Evolutionary conservation across 2,113 vertebrate species (phyloP), one percentile per base, ranked within the genome.

Genomic region (Burhinus bistriatus): DNA sequence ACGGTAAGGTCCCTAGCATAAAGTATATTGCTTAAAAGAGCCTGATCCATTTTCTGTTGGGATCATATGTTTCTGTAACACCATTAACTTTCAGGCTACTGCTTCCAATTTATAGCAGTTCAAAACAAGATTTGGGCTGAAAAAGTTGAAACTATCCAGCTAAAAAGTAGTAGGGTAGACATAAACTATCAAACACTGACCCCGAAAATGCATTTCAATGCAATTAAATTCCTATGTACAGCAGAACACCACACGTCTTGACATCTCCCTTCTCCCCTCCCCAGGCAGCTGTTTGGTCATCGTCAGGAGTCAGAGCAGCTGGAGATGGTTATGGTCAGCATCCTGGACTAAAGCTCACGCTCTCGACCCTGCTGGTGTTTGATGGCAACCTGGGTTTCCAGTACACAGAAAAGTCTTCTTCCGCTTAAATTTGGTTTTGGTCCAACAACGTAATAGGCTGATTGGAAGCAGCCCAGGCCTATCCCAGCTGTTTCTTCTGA

Each of bases 221-320:
- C 7, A 45, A 77, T 52, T 70, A 49, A 57, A 77, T 47, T 73
- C 29, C n/a, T 58, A 9, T 4, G 8, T 77, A 64, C 34, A 79
- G 26, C 30, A 88, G 42, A 77, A 69, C 0, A 2, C 14, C 15
- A 19, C 14, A 76, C 3, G 1, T 49, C 36, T 73, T 77, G 14
- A 22, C 15, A 62, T 18, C 19, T 7, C 13, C 68, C 83, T 79
- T 19, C 20, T 77, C 8, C 29, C 20, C 19, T 79, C 16, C 22
- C 5, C 13, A 71, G 51, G 32, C 21, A 78, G 42, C 22, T 1
- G 1, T 78, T 76, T 0, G 0, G 15, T 42, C 7, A 2, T 5
- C 3, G 1, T 6, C 2, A 4, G 55, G 45, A 87, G 9, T 69
- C 49, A 44, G 34, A 69, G 36, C 32, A 93, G 72, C 61, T 93